Evolutionary conservation across 1,140 invertebrate species (phyloP).

Genomic region (Aphaenogaster floridana): DNA sequence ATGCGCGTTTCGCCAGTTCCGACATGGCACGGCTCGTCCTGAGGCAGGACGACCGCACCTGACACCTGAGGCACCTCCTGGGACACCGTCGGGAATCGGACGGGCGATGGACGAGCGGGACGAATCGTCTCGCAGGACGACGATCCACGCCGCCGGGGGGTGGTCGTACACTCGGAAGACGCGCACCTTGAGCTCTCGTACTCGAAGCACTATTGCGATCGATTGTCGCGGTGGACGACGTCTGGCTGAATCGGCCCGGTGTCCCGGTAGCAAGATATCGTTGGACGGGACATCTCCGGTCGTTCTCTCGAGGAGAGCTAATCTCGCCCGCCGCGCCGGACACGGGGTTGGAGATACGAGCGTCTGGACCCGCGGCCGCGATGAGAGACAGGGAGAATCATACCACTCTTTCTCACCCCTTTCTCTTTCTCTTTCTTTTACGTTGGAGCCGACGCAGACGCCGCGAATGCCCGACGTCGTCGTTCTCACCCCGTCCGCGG

Average conservation of each 20-base stretch:
- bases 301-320: too few relatives aligned
- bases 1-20: conserved; percentile 40
- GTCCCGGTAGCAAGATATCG: neutral
- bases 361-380: neutral
- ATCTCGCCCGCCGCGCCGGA: neutral
- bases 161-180: neutral
- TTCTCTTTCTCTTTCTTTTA: neutral
- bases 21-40: neutral
- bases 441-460: neutral
- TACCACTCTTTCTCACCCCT: neutral
- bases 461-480: conserved; percentile 20
- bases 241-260: too few relatives aligned
- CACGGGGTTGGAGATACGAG: neutral
- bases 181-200: conserved; percentile 13
- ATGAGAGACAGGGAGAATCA: neutral
- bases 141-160: neutral
- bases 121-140: too few relatives aligned
- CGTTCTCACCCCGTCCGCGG: conserved; percentile 29
- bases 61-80: neutral
- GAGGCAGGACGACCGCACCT: neutral
- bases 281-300: neutral
- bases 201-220: conserved; percentile 27
- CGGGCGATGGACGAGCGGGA: neutral
- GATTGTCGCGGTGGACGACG: conserved; percentile 6
- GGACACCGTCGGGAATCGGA: neutral